A percentile compares a stretch with the other conserved stretches of the same genome.
Evolutionary conservation across 1,140 invertebrate species (phyloP).

Genomic region (Babylonia areolata): DNA sequence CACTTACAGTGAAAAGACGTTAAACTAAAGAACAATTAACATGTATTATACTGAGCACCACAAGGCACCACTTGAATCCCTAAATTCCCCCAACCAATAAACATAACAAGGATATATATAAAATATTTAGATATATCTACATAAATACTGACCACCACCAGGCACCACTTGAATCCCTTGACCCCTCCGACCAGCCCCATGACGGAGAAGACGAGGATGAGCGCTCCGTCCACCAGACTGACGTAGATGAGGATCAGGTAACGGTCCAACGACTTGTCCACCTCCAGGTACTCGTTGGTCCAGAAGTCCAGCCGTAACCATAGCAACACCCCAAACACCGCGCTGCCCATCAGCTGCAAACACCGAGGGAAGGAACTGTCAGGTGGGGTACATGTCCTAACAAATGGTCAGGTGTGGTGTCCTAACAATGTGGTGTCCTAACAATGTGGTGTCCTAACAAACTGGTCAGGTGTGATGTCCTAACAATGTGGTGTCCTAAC

Average conservation of each 20-base stretch:
- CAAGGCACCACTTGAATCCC: too few species aligned
- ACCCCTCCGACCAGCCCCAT: constrained; percentile 44
- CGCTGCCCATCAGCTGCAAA: constrained; percentile 47
- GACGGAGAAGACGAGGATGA: constrained; percentile 45
- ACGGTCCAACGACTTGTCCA: constrained; percentile 33
- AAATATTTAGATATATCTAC: too few species aligned
- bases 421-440: too few species aligned
- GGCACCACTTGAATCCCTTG: constrained; percentile 35
- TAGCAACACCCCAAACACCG: constrained; percentile 49
- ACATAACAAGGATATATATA: too few species aligned
- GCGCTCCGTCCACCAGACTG: constrained; percentile 35
- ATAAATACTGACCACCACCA: constrained; percentile 46
- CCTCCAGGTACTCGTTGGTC: constrained; percentile 47
- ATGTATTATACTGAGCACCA: too few species aligned
- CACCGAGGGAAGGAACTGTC: background rate
- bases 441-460: too few species aligned
- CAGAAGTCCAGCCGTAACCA: constrained; percentile 51
- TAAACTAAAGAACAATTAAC: too few species aligned
- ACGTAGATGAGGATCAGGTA: constrained; percentile 50
- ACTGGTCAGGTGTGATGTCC: too few species aligned
- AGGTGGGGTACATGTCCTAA: background rate
- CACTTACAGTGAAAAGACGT: too few species aligned
- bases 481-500: too few species aligned
- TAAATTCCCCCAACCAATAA: too few species aligned
- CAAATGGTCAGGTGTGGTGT: too few species aligned